Base-by-base conservation (phyloP, 53 echinoderm and acorn worm genomes). In the Echinarachnius parma region DNA sequence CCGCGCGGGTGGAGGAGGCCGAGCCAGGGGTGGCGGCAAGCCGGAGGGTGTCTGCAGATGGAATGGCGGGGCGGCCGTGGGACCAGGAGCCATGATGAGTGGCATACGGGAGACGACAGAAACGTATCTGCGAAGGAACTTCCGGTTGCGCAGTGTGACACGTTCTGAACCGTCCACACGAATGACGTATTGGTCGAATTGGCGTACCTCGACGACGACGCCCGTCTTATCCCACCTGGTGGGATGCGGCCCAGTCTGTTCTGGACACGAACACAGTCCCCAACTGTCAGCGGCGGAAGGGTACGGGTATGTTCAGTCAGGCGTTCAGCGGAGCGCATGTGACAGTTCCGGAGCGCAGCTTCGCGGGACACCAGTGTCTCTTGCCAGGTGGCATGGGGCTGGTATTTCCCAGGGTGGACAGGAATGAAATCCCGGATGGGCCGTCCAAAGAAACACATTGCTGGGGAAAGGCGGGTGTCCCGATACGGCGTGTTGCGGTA, bases 211-310 rank as follows among this genome's bases (percentile, higher is more conserved):
- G n/a, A n/a, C n/a, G n/a, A n/a, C n/a, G n/a, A n/a, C n/a, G n/a
- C n/a, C 65, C 13, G 77, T 82, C 64, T 83, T 77, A 59, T 66
- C 83, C 83, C 83, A 83, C 35, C 77, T 77, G 46, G 33, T 77
- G 31, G 82, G 82, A 75, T 82, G 21, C 1, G 46, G 66, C 13
- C 66, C 77, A 7, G 60, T 70, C 48, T 80, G 80, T 80, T 80
- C 34, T 80, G 80, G 44, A 70, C 69, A 21, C 70, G 48, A 21
- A 80, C 80, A 44, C 16, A 32, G 24, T 80, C 59, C 21, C 80
- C 70, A 28, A 80, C 23, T 18, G 31, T 33, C 10, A 78, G 62
- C 18, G 53, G 74, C 9, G 81, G 81, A 18, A 75, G 67, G 42
- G 5, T 28, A 15, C 42, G 32, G 23, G 75, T 81, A 18, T 75